phyloP scores from a whole-genome alignment of 2,888 invertebrate species.

The Cantharis flavilabris region DNA sequence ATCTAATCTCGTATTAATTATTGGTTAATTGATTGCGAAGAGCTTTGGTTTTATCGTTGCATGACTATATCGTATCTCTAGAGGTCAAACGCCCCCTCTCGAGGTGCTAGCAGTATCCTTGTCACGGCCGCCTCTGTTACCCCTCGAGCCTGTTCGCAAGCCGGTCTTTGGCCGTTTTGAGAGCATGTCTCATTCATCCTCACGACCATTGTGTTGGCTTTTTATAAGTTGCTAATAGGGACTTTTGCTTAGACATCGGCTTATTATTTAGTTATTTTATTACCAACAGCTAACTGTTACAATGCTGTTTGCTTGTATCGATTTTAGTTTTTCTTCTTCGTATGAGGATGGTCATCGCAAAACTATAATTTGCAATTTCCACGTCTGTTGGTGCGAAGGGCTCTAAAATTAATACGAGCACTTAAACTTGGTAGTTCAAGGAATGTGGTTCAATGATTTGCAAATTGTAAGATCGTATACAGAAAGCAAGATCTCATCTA shows the following conservation, averaged over 20 bases:
- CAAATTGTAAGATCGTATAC: neutral
- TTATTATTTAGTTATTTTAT: conserved; percentile 37
- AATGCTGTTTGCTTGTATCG: neutral
- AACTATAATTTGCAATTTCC: no score
- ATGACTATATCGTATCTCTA: conserved; percentile 44
- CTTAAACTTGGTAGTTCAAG: neutral
- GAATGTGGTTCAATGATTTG: neutral
- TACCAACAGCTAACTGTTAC: neutral
- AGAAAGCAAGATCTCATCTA: neutral
- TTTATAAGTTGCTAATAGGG: conserved; percentile 43
- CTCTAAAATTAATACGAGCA: neutral
- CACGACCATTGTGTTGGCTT: conserved; percentile 42
- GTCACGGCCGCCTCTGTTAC: conserved; percentile 46
- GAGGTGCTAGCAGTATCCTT: conserved; percentile 42
- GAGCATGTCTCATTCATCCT: conserved; percentile 45
- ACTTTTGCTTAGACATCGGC: conserved; percentile 35
- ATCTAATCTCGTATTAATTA: conserved; percentile 10
- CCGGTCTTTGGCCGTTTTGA: conserved; percentile 43
- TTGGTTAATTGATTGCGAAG: conserved; percentile 20
- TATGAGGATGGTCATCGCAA: no score
- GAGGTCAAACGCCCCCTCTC: conserved; percentile 44
- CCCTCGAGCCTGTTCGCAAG: conserved; percentile 40
- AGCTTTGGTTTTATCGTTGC: conserved; percentile 30
- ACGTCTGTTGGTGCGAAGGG: neutral
- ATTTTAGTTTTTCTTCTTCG: neutral